Percentiles rank a stretch among this genome's conserved stretches.
Evolutionary conservation across 2,797 vertebrate species (phyloP).

Genomic region (Spondyliosoma cantharus): DNA sequence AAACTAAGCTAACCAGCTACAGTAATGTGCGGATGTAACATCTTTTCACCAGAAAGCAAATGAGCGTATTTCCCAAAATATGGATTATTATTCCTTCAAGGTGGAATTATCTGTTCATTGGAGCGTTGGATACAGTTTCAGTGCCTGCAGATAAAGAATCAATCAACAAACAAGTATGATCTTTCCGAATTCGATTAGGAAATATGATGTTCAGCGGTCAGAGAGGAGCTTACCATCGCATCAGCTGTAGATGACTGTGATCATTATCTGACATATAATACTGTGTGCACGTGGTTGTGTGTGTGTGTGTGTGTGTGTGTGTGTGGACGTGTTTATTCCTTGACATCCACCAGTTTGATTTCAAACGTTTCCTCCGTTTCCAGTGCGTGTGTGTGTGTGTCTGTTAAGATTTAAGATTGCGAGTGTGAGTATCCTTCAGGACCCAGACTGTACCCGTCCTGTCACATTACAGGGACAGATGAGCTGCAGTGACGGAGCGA

Average conservation of each 20-base stretch:
- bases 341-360: constrained; percentile 25
- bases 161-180: neutral
- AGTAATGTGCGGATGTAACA: neutral
- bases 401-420: constrained; percentile 3
- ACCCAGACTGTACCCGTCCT: constrained; percentile 35
- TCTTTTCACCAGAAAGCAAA: neutral
- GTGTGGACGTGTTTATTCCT: neutral
- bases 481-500: constrained; percentile 51
- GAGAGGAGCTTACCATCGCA: constrained; percentile 17
- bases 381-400: neutral
- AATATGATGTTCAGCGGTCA: constrained; percentile 32
- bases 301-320: constrained; percentile 3
- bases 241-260: constrained; percentile 19
- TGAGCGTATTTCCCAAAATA: neutral
- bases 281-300: neutral
- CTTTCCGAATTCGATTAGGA: constrained; percentile 15
- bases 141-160: neutral
- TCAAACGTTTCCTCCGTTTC: constrained; percentile 12
- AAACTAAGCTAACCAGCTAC: neutral
- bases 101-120: neutral
- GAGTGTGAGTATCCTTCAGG: constrained; percentile 30
- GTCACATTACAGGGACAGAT: constrained; percentile 67
- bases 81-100: neutral
- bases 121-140: constrained; percentile 1
- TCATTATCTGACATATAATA: constrained; percentile 24